Conservation (phyloP, 2,797 vertebrate genomes). For the Lepus townsendii region DNA sequence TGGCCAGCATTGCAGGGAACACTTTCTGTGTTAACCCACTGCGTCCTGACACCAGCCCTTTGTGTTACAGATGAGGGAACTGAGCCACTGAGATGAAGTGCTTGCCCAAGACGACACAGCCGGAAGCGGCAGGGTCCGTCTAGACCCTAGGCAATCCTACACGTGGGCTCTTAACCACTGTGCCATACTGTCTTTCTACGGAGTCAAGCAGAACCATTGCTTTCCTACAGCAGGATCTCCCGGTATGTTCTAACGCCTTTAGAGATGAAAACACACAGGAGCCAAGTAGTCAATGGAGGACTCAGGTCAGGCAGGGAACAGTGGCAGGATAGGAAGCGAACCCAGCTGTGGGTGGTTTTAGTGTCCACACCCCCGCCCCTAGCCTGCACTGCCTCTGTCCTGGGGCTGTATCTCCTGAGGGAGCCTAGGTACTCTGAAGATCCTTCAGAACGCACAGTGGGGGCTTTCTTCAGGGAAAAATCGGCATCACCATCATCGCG, state of each 20-base stretch:
- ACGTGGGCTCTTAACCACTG: not conserved
- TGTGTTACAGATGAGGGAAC: constrained; percentile 25
- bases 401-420: not conserved
- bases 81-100: not conserved
- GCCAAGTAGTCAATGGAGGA: not conserved
- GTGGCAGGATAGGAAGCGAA: not conserved
- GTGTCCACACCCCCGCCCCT: not conserved
- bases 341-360: not conserved
- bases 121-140: not conserved
- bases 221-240: constrained; percentile 2
- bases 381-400: not conserved
- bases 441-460: not conserved
- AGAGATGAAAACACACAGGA: not conserved
- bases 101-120: not conserved
- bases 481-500: not conserved
- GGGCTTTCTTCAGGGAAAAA: not conserved
- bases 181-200: not conserved
- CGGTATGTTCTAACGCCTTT: constrained; percentile 15
- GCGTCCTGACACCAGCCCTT: not conserved
- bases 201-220: not conserved
- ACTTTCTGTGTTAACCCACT: not conserved
- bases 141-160: not conserved
- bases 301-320: not conserved
- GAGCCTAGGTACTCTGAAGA: not conserved
- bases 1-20: not conserved